Conservation (phyloP, 2,797 vertebrate species). For the Hafferia zeledoni region DNA sequence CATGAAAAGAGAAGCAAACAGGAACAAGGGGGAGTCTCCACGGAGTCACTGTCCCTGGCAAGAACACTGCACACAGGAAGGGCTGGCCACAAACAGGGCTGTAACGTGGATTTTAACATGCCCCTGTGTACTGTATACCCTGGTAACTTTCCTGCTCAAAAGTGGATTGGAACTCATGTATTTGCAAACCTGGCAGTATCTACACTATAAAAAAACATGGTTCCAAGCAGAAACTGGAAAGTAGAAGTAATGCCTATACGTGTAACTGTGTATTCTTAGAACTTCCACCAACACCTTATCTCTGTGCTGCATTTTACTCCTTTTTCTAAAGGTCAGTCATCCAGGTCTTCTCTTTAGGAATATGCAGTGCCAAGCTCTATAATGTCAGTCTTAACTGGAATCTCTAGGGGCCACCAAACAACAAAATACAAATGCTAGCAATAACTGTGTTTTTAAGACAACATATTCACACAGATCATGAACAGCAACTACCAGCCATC, state of each 20-base stretch:
- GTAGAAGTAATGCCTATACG: not conserved
- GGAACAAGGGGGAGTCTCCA: not conserved
- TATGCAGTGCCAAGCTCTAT: not conserved
- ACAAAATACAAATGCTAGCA: not conserved
- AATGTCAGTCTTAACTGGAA: not conserved
- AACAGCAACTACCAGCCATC: not conserved
- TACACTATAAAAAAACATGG: not conserved
- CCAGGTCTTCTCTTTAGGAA: not conserved
- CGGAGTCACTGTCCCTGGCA: not conserved
- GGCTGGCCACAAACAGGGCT: not conserved
- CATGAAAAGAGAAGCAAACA: not conserved
- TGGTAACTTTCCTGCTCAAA: not conserved
- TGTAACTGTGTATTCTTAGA: not conserved
- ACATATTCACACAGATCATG: not conserved
- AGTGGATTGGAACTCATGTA: not conserved
- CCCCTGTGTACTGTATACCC: not conserved
- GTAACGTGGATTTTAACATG: not conserved
- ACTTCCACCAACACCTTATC: not conserved
- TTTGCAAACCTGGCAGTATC: not conserved
- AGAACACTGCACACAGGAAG: accelerated
- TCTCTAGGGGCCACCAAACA: not conserved
- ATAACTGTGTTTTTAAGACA: not conserved
- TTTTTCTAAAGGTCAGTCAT: not conserved
- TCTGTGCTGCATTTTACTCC: accelerated
- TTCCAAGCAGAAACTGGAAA: not conserved